Evolutionary conservation across 2,113 vertebrate species (phyloP), one percentile per base, ranked within the genome.

Genomic region (Trematomus loennbergii): DNA sequence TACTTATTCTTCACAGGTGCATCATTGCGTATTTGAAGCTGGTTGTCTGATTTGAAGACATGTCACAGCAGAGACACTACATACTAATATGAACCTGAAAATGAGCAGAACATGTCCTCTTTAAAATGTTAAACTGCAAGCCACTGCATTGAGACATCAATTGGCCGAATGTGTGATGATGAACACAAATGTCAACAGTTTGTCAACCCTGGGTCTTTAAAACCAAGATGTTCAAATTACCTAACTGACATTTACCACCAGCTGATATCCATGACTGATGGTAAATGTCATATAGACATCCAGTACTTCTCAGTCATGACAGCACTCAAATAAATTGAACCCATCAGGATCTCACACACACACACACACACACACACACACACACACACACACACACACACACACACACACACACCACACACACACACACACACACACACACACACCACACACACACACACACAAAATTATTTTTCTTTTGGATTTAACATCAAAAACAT

Each of bases 251-350:
- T 71, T 12, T 63, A 18, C 13, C 29, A 29, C 4, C 29, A 29
- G 29, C 29, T 29, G 29, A 29, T 29, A 29, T 29, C 29, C 29
- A 29, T 29, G 29, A 29, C 3, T 29, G 29, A 2, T 29, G 3
- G 0, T 29, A 29, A 3, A 29, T 3, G 29, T 29, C 29, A 29
- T 29, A n/a, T n/a, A n/a, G n/a, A n/a, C n/a, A n/a, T n/a, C n/a
- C n/a, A n/a, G n/a, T n/a, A n/a, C n/a, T 79, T 87, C 81, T 87
- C 79, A 85, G 91, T 90, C 91, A 95, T 81, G n/a, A n/a, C n/a
- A n/a, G n/a, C n/a, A n/a, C n/a, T n/a, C n/a, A n/a, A n/a, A n/a
- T n/a, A n/a, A n/a, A n/a, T n/a, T n/a, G n/a, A n/a, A n/a, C n/a
- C n/a, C n/a, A n/a, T n/a, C n/a, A n/a, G n/a, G n/a, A n/a, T n/a